Evolutionary conservation across 1,140 invertebrate species (phyloP).

Genomic region (Nymphalis io): DNA sequence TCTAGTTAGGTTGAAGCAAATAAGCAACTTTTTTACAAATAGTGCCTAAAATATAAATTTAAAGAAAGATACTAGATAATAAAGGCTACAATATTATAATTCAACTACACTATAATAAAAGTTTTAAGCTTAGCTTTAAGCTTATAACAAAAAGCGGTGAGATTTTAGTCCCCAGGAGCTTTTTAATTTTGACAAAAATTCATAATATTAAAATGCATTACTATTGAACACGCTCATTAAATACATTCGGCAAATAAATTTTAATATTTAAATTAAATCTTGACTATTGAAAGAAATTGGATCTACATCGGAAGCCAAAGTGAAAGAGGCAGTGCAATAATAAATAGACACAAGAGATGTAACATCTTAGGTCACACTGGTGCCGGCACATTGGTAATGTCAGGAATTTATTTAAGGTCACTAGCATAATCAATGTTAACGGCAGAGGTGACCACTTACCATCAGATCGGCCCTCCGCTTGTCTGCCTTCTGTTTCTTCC

Average conservation of each 20-base stretch:
- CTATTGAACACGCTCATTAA: slow-evolving; percentile 7
- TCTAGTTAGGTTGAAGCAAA: slow-evolving; percentile 8
- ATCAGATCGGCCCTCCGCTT: slow-evolving; percentile 12
- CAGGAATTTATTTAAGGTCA: slow-evolving; percentile 1
- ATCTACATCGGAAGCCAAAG: slow-evolving; percentile 1
- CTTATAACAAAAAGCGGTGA: background rate
- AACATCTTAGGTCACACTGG: background rate
- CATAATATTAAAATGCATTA: background rate
- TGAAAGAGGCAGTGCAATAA: slow-evolving; percentile 7
- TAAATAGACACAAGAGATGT: slow-evolving; percentile 2
- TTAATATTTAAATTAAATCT: background rate
- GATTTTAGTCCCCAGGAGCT: slow-evolving; percentile 1
- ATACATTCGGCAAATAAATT: background rate
- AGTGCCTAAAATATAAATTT: background rate
- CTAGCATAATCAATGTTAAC: slow-evolving; percentile 14
- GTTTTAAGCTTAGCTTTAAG: too few relatives aligned
- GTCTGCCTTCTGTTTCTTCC: slow-evolving; percentile 17
- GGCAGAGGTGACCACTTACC: slow-evolving; percentile 13
- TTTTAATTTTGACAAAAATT: background rate
- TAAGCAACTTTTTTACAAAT: background rate
- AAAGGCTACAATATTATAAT: background rate
- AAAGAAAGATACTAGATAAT: background rate
- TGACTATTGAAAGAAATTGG: background rate
- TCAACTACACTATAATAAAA: background rate
- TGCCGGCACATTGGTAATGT: slow-evolving; percentile 10